Conservation (phyloP, 2,888 invertebrate genomes). For the Choristoneura rosaceana region DNA sequence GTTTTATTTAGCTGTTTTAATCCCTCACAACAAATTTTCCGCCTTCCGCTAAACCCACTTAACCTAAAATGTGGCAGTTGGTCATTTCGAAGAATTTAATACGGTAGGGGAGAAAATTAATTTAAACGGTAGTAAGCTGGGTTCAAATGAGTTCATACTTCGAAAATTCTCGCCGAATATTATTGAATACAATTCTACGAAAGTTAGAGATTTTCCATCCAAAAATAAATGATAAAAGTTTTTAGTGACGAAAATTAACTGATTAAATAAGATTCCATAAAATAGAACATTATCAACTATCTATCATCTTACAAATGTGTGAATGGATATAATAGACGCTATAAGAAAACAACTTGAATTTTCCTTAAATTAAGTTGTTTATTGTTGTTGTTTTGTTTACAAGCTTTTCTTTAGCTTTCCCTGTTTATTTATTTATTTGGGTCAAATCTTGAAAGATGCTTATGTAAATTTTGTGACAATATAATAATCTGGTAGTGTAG, state of each 20-base stretch:
- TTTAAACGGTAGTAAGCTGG: slow-evolving; percentile 8
- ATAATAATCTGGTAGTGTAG: too few species aligned
- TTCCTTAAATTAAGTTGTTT: background rate
- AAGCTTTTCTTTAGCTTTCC: too few species aligned
- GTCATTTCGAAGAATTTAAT: slow-evolving; percentile 19
- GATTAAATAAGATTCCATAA: background rate
- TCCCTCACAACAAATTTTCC: slow-evolving; percentile 10
- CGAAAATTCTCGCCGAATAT: background rate
- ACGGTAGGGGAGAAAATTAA: slow-evolving; percentile 9
- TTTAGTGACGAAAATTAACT: background rate
- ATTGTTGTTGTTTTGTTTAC: too few species aligned
- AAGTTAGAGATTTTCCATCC: background rate
- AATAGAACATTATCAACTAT: too few species aligned
- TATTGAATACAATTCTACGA: background rate
- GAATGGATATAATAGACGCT: background rate
- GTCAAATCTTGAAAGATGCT: too few species aligned
- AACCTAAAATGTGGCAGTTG: slow-evolving; percentile 17
- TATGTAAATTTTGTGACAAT: too few species aligned
- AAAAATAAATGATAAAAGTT: background rate
- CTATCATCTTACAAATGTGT: background rate
- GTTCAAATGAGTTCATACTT: background rate
- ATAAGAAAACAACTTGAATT: background rate
- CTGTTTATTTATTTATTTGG: too few species aligned
- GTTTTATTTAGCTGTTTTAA: background rate
- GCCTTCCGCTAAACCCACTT: slow-evolving; percentile 7